A percentile compares a stretch with the other conserved stretches of the same genome.
Evolutionary conservation across 2,797 vertebrate genomes (phyloP).

Genomic region (Onychomys torridus): DNA sequence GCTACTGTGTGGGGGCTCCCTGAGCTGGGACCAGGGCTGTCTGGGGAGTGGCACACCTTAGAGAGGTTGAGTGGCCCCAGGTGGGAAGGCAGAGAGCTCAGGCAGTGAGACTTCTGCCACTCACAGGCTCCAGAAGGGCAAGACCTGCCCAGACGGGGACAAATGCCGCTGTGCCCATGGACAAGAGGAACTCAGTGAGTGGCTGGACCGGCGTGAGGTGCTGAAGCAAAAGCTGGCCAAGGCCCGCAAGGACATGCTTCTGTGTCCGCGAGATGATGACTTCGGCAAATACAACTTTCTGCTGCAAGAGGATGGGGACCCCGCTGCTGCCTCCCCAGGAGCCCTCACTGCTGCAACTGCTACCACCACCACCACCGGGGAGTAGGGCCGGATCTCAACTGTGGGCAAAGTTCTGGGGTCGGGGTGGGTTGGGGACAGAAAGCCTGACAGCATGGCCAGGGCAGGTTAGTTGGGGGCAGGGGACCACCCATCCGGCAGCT

Average conservation of each 20-base stretch:
- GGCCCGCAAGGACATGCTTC: slow-evolving; percentile 95
- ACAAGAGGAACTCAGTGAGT: slow-evolving; percentile 94
- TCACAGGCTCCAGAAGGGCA: slow-evolving; percentile 89
- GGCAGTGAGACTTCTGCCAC: slow-evolving; percentile 64
- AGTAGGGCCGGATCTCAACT: slow-evolving; percentile 68
- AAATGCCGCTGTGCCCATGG: slow-evolving; percentile 95
- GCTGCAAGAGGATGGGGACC: slow-evolving; percentile 88
- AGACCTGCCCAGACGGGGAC: slow-evolving; percentile 92
- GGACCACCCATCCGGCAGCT: slow-evolving; percentile 28
- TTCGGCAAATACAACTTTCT: slow-evolving; percentile 98
- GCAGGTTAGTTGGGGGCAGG: slow-evolving; percentile 10
- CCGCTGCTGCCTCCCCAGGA: background rate
- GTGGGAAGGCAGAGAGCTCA: background rate
- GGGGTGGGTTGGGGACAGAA: slow-evolving; percentile 71
- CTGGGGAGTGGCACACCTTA: background rate
- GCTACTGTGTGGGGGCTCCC: background rate
- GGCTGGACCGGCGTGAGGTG: slow-evolving; percentile 93
- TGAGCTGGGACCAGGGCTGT: background rate
- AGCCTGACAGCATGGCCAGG: slow-evolving; percentile 57
- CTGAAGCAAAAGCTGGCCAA: slow-evolving; percentile 94
- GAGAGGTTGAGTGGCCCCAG: background rate
- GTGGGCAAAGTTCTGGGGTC: slow-evolving; percentile 53
- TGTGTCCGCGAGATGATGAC: slow-evolving; percentile 93
- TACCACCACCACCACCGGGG: slow-evolving; percentile 60
- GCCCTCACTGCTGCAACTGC: slow-evolving; percentile 14